phyloP scores from a whole-genome alignment of 2,113 vertebrate species.

The Galbula dea region DNA sequence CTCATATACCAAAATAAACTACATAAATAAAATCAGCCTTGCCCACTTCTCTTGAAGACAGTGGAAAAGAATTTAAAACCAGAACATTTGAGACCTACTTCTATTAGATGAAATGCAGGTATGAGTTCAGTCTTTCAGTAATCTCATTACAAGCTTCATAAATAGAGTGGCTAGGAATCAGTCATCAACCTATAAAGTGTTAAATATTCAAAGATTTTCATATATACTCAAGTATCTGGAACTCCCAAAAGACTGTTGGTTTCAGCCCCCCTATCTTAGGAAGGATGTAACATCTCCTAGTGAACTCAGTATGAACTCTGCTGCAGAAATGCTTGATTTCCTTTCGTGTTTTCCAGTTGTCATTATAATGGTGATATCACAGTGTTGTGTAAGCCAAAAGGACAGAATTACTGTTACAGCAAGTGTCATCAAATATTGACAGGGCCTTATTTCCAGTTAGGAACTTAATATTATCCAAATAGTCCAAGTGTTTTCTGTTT shows the following conservation, averaged over 20 bases:
- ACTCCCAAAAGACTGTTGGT: not conserved
- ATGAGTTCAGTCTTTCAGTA: slow-evolving; percentile 42
- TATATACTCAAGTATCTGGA: not conserved
- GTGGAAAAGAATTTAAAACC: slow-evolving; percentile 45
- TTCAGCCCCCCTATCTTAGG: not conserved
- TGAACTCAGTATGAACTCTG: slow-evolving; percentile 55
- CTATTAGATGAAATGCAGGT: slow-evolving; percentile 34
- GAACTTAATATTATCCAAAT: slow-evolving; percentile 11
- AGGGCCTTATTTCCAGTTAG: slow-evolving; percentile 19
- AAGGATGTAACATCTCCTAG: not conserved
- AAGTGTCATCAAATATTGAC: slow-evolving; percentile 55
- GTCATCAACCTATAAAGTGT: not conserved
- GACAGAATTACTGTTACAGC: not conserved
- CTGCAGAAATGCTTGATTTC: not conserved
- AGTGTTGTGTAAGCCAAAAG: slow-evolving; percentile 32
- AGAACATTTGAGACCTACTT: not conserved
- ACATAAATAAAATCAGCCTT: not conserved
- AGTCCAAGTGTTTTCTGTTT: not conserved
- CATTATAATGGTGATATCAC: slow-evolving; percentile 35
- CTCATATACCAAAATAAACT: slow-evolving; percentile 49
- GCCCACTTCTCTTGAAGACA: slow-evolving; percentile 12
- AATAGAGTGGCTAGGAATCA: not conserved
- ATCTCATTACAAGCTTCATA: slow-evolving; percentile 28
- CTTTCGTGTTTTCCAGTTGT: slow-evolving; percentile 12
- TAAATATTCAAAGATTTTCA: slow-evolving; percentile 22